These are phyloP conservation scores for Sarcophaga variegata DNA, from an alignment of 2,888 invertebrate species.

Conservation along the genomic window DNA sequence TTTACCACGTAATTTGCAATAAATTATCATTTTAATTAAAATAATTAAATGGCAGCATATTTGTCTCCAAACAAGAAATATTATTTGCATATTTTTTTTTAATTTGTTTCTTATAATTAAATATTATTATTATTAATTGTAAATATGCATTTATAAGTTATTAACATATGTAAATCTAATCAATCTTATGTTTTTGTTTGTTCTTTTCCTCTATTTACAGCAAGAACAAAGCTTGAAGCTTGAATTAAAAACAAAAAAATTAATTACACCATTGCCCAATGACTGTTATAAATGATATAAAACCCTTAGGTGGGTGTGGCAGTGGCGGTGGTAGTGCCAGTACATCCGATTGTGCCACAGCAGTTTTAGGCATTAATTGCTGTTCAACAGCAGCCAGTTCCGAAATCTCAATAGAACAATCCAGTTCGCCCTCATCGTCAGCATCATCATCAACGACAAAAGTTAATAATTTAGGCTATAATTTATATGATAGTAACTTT, in stretches of 20 bases:
- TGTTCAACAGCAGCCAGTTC: constrained; percentile 77
- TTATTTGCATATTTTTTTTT: too few relatives aligned
- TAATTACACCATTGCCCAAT: constrained; percentile 65
- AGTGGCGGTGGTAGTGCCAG: constrained; percentile 70
- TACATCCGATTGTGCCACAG: constrained; percentile 64
- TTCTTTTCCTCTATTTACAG: too few relatives aligned
- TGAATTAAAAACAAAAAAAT: neutral
- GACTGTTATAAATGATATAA: constrained; percentile 79
- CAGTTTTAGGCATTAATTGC: constrained; percentile 74
- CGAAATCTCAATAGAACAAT: constrained; percentile 76
- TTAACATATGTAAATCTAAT: too few relatives aligned
- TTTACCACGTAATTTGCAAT: too few relatives aligned
- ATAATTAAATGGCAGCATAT: too few relatives aligned
- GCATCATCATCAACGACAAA: constrained; percentile 62
- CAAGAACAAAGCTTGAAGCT: too few relatives aligned
- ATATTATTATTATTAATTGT: too few relatives aligned
- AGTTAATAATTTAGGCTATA: constrained; percentile 73
- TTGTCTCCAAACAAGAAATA: too few relatives aligned
- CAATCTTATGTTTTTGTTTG: too few relatives aligned
- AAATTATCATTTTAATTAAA: too few relatives aligned
- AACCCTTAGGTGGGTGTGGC: constrained; percentile 73
- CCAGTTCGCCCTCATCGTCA: constrained; percentile 67
- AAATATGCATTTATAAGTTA: too few relatives aligned
- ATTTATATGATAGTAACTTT: constrained; percentile 73
- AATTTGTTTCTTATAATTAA: too few relatives aligned